Evolutionary conservation across 1,140 invertebrate genomes (phyloP).

Genomic region (Helicorthomorpha holstii): DNA sequence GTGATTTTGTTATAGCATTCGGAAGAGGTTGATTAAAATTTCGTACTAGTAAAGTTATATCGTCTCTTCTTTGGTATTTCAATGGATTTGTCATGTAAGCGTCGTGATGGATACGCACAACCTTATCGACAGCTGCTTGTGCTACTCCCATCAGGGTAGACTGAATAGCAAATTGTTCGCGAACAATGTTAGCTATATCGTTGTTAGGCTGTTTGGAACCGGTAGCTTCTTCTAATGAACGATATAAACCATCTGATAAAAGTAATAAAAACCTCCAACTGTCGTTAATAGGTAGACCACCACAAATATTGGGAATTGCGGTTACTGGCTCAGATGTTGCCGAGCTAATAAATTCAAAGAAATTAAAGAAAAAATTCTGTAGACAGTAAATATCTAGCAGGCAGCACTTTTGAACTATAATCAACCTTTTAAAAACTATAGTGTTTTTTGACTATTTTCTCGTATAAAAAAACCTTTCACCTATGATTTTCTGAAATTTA

Average conservation of each 20-base stretch:
- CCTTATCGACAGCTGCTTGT: constrained; percentile 70
- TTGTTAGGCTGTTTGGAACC: constrained; percentile 60
- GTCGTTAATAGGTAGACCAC: constrained; percentile 57
- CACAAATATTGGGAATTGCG: constrained; percentile 62
- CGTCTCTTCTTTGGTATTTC: constrained; percentile 39
- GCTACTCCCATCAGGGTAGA: constrained; percentile 62
- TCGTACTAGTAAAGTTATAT: constrained; percentile 66
- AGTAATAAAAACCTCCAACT: constrained; percentile 54
- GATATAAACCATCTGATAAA: constrained; percentile 69
- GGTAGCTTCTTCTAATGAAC: constrained; percentile 62
- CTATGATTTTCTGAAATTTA: neutral
- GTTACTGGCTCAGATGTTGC: constrained; percentile 61
- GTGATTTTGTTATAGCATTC: constrained; percentile 27
- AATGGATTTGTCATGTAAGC: constrained; percentile 37
- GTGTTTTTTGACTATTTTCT: too few relatives aligned
- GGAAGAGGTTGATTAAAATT: constrained; percentile 70
- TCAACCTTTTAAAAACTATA: too few relatives aligned
- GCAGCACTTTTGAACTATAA: too few relatives aligned
- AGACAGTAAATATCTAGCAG: too few relatives aligned
- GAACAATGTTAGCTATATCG: constrained; percentile 55
- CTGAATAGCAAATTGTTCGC: constrained; percentile 62
- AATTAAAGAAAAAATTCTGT: too few relatives aligned
- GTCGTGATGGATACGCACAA: constrained; percentile 65
- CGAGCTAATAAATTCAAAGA: constrained; percentile 25
- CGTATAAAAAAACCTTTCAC: neutral